Evolutionary conservation across 2,113 vertebrate genomes (phyloP).

Genomic region (Emberiza fucata): DNA sequence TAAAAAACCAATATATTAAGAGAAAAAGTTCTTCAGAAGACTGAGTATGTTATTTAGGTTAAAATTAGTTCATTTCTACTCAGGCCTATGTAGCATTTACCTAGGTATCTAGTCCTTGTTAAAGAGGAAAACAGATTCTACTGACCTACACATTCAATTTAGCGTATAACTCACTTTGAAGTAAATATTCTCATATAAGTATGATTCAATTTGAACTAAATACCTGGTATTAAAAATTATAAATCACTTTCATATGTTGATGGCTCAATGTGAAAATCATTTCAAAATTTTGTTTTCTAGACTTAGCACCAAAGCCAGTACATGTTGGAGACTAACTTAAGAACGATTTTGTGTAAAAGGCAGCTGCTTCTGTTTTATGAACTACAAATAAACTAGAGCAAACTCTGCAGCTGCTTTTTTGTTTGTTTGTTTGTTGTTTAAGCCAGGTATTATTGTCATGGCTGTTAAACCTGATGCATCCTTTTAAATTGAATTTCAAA

Average conservation of each 20-base stretch:
- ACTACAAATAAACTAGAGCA: neutral
- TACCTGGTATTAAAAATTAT: neutral
- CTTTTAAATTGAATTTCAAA: neutral
- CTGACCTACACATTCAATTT: neutral
- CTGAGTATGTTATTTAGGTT: neutral
- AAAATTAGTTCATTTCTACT: neutral
- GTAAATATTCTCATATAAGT: neutral
- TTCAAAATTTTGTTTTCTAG: neutral
- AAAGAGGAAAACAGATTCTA: neutral
- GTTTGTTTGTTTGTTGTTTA: neutral
- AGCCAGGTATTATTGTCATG: neutral
- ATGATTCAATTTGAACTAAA: neutral
- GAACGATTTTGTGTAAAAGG: neutral
- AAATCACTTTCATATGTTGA: neutral
- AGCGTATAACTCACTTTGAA: neutral
- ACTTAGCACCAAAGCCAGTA: neutral
- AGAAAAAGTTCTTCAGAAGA: neutral
- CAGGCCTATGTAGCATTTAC: neutral
- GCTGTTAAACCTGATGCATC: neutral
- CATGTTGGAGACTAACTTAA: neutral
- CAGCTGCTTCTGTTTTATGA: fast-evolving
- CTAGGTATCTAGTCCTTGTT: neutral
- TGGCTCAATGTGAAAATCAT: neutral
- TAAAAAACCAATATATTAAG: neutral
- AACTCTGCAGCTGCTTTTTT: neutral